Evolutionary conservation across 1,140 invertebrate genomes (phyloP), one percentile per base, ranked within the genome.

Genomic region (Cydia fagiglandana): DNA sequence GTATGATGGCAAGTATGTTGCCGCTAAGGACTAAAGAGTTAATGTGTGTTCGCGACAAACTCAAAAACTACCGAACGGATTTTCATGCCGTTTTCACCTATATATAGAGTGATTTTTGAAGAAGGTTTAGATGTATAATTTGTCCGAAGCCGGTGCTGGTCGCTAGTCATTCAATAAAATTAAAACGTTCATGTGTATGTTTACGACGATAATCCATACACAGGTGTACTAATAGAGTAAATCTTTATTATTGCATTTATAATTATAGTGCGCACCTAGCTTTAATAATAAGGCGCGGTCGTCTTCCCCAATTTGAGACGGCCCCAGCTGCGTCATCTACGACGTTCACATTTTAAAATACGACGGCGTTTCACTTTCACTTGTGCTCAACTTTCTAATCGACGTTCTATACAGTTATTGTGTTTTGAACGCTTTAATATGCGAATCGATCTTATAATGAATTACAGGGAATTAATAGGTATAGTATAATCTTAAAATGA

Each of bases 341-440:
- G 34, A 70, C 66, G 30, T 70, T 70, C 66, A 70, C 66, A 61
- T 70, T 70, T 45, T 70, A 38, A 70, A 70, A 17, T 45, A 70
- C 24, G 30, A 38, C 66, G 66, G 2, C 10, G 24, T 70, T 68
- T 70, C 66, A 70, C 66, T 70, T 70, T 70, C 66, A 70, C 66
- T 38, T 38, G 34, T n/a, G 66, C 34, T 38, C 66, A 70, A 70
- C 66, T 70, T 70, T 70, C 66, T 70, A 70, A 70, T 70, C 66
- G n/a, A 2, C 30, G 66, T 41, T 70, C 30, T 70, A 68, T 68
- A 68, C 66, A 68, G n/a, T 68, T 68, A 68, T 41, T 68, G 30
- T n/a, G 34, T 68, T 34, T 70, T 70, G n/a, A 28, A 66, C 64
- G 64, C 64, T 15, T n/a, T 34, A 68, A 68, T 34, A 28, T 38